phyloP scores from a whole-genome alignment of 1,140 invertebrate species.

The Drosophila pandora region DNA sequence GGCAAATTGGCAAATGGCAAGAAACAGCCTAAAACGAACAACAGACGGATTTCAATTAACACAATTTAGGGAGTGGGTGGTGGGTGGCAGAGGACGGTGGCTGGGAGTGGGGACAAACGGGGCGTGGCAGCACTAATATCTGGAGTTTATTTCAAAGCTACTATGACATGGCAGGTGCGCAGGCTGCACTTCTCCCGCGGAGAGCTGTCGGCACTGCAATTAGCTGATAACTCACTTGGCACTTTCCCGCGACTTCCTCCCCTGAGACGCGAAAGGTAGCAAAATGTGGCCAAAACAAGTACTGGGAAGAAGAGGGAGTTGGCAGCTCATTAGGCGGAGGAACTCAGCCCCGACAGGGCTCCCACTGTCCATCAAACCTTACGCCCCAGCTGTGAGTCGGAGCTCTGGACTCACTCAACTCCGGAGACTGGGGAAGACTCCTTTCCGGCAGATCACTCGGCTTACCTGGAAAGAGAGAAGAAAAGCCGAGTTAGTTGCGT shows the following conservation, averaged over 20 bases:
- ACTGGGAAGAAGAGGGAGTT: not conserved
- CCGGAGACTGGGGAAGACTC: too few relatives aligned
- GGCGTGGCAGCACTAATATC: conserved; percentile 3
- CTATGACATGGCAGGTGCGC: not conserved
- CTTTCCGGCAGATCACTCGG: not conserved
- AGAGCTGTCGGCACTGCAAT: not conserved
- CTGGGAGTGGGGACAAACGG: not conserved
- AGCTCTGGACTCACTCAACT: too few relatives aligned
- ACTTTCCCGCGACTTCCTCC: not conserved
- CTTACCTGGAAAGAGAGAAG: conserved; percentile 1
- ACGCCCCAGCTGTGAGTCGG: too few relatives aligned
- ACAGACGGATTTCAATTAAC: conserved; percentile 60
- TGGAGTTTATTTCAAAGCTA: conserved; percentile 1
- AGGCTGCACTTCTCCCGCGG: not conserved
- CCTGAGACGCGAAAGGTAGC: not conserved
- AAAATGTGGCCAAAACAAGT: too few relatives aligned
- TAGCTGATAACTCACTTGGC: not conserved
- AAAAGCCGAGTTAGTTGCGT: not conserved
- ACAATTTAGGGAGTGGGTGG: conserved; percentile 40
- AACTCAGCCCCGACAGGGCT: not conserved
- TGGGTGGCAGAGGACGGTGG: not conserved
- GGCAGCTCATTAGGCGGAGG: not conserved
- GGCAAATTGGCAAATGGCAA: conserved; percentile 54
- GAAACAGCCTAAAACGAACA: conserved; percentile 10
- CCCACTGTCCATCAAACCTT: too few relatives aligned